A percentile compares a stretch with the other conserved stretches of the same genome.
These are phyloP conservation scores for Brachyptera risi DNA, from an alignment of 2,888 invertebrate species.

Conservation along the genomic window DNA sequence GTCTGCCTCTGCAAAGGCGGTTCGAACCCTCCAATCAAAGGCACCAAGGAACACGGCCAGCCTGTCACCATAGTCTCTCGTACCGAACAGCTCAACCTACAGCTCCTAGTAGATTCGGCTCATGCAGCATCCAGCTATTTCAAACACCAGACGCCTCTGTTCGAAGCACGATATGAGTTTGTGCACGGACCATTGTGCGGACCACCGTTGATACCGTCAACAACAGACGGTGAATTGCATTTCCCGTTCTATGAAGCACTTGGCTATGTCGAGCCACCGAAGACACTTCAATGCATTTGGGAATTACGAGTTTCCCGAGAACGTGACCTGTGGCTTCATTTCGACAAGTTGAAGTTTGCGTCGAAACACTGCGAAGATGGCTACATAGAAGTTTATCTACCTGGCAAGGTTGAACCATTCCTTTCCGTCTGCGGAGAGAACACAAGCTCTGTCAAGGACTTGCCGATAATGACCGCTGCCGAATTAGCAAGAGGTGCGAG, in stretches of 20 bases:
- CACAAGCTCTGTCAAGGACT: constrained; percentile 71
- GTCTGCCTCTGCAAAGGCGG: constrained; percentile 46
- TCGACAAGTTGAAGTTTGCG: constrained; percentile 72
- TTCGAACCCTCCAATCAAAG: constrained; percentile 62
- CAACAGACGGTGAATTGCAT: constrained; percentile 80
- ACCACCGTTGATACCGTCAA: constrained; percentile 72
- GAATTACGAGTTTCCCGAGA: constrained; percentile 77
- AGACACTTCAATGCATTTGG: constrained; percentile 66
- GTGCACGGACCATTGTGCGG: constrained; percentile 87
- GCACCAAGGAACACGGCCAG: constrained; percentile 55
- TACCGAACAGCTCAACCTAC: constrained; percentile 75
- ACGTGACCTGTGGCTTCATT: constrained; percentile 80
- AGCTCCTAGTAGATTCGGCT: constrained; percentile 76
- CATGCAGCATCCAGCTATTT: constrained; percentile 85
- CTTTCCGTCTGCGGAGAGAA: constrained; percentile 83
- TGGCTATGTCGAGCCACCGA: constrained; percentile 47
- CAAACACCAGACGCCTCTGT: constrained; percentile 77
- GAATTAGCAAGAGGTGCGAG: constrained; percentile 52
- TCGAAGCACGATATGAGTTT: constrained; percentile 84
- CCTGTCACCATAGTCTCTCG: constrained; percentile 64
- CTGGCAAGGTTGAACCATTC: constrained; percentile 67
- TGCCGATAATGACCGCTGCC: constrained; percentile 74
- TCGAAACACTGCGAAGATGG: constrained; percentile 84
- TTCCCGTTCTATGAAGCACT: constrained; percentile 82
- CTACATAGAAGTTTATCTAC: constrained; percentile 75